Percentiles rank a stretch among this genome's conserved stretches.
phyloP scores from a whole-genome alignment of 1,140 invertebrate genomes.

The Scaptomyza pallida region DNA sequence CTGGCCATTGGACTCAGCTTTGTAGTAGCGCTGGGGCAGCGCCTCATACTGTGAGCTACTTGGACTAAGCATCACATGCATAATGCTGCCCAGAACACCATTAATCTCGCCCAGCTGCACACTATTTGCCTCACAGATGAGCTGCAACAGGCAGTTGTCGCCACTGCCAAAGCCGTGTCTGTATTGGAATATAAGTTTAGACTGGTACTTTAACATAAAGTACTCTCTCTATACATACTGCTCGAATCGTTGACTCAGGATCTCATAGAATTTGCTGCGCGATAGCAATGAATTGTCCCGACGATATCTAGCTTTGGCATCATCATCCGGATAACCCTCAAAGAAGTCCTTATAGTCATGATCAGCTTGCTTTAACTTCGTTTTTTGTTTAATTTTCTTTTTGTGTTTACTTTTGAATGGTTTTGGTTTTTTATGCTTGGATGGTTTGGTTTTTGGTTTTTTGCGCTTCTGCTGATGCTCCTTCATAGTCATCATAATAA shows the following conservation, averaged over 20 bases:
- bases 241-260: slow-evolving; percentile 61
- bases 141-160: slow-evolving; percentile 65
- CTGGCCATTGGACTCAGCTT: slow-evolving; percentile 84
- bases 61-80: slow-evolving; percentile 84
- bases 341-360: slow-evolving; percentile 70
- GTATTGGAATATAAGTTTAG: background rate
- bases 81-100: slow-evolving; percentile 69
- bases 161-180: slow-evolving; percentile 66
- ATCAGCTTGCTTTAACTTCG: slow-evolving; percentile 5
- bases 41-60: slow-evolving; percentile 85
- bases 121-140: slow-evolving; percentile 74
- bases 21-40: slow-evolving; percentile 85
- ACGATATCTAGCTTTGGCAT: slow-evolving; percentile 8
- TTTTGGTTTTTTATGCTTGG: slow-evolving; percentile 44
- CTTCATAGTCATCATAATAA: slow-evolving; percentile 52
- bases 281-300: slow-evolving; percentile 50
- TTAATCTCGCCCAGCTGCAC: slow-evolving; percentile 61
- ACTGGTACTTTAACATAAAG: background rate
- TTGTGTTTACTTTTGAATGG: slow-evolving; percentile 42
- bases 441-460: slow-evolving; percentile 21
- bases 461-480: slow-evolving; percentile 15
- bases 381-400: slow-evolving; percentile 27
- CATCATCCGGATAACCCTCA: slow-evolving; percentile 44
- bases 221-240: slow-evolving; percentile 57
- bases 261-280: slow-evolving; percentile 62